Evolutionary conservation across 92 coral and sea anemone species (phyloP).

Genomic region (Parazoanthus atlanticus): DNA sequence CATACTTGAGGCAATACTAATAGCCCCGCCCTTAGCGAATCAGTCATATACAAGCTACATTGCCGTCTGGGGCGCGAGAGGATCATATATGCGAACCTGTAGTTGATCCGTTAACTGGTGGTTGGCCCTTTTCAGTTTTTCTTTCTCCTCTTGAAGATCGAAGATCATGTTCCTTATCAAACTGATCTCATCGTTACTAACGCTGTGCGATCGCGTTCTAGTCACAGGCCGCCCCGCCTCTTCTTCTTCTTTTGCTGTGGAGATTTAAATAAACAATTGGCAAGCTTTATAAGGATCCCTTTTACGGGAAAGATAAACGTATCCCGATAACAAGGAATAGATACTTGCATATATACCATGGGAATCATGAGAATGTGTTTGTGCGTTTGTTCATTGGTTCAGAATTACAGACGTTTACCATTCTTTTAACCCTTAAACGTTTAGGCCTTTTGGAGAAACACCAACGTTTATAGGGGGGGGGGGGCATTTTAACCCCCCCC

Average conservation of each 20-base stretch:
- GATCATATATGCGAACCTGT: neutral
- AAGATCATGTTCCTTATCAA: conserved; percentile 84
- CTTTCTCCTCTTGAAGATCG: conserved; percentile 86
- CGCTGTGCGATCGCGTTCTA: conserved; percentile 56
- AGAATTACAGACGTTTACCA: too few species aligned
- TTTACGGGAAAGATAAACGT: too few species aligned
- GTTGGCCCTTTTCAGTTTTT: conserved; percentile 68
- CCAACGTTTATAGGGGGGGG: too few species aligned
- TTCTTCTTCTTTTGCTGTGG: conserved; percentile 36
- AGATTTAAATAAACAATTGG: neutral
- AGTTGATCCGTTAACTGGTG: conserved; percentile 63
- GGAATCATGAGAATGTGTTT: too few species aligned
- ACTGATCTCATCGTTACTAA: conserved; percentile 70
- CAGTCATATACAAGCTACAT: neutral
- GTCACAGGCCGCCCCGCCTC: conserved; percentile 43
- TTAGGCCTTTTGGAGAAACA: too few species aligned
- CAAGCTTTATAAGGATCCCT: neutral
- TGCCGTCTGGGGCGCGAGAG: neutral
- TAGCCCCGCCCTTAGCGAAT: neutral
- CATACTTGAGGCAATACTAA: neutral
- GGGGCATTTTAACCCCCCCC: too few species aligned
- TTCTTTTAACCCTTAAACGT: too few species aligned
- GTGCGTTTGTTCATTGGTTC: too few species aligned
- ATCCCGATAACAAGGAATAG: too few species aligned
- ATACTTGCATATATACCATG: too few species aligned